Percentiles rank a stretch among this genome's conserved stretches.
Conservation (phyloP, 2,888 invertebrate genomes). For the Metallyticus violacea region DNA sequence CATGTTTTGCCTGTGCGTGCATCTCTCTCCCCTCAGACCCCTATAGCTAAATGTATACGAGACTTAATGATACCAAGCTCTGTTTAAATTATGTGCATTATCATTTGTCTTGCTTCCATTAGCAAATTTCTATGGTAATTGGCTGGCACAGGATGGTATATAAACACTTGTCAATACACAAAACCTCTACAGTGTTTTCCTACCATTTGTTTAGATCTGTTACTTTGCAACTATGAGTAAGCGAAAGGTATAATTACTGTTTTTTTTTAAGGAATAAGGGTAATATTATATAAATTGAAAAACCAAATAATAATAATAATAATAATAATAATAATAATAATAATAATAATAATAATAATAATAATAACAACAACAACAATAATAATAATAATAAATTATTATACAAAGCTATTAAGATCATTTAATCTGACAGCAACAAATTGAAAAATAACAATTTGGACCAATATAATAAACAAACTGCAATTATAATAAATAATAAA, state of each 20-base stretch:
- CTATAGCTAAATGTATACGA: not conserved
- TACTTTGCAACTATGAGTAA: not conserved
- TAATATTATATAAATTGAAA: too few relatives aligned
- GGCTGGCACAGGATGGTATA: slow-evolving; percentile 14
- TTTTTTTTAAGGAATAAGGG: not conserved
- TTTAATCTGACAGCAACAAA: too few relatives aligned
- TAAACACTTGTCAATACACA: not conserved
- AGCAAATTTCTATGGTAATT: not conserved
- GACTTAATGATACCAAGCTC: not conserved
- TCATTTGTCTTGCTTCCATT: not conserved
- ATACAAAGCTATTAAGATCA: too few relatives aligned
- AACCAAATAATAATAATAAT: too few relatives aligned
- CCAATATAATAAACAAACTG: too few relatives aligned
- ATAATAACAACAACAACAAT: too few relatives aligned
- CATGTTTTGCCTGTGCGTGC: not conserved
- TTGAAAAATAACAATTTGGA: too few relatives aligned
- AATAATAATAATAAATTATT: too few relatives aligned
- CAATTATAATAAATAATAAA: too few relatives aligned
- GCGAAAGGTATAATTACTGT: not conserved
- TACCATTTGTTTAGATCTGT: not conserved
- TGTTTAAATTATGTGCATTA: not conserved
- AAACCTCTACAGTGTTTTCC: not conserved
- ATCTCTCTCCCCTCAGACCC: not conserved
- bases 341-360: too few relatives aligned
- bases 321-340: too few relatives aligned